Conservation (phyloP, 1,140 invertebrate genomes). For the Hypsibius dujardini region DNA sequence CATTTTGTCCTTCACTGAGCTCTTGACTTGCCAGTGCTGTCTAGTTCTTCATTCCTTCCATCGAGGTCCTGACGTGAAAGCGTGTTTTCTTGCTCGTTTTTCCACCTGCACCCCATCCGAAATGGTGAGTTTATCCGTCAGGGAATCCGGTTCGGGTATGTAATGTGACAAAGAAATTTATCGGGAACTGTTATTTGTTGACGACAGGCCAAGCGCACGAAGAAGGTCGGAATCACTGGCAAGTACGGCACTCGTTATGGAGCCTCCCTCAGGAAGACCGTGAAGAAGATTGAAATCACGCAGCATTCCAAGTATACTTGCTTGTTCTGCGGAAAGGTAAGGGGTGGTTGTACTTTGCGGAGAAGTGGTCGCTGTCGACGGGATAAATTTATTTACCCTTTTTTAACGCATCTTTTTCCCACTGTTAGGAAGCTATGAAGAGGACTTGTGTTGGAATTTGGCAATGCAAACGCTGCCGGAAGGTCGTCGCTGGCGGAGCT, state of each 20-base stretch:
- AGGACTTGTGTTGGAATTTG: conserved; percentile 92
- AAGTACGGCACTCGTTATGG: conserved; percentile 99
- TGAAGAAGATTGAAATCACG: conserved; percentile 99
- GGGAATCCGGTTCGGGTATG: neutral
- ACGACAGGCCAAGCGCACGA: conserved; percentile 91
- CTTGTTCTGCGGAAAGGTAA: conserved; percentile 96
- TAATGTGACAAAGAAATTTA: neutral
- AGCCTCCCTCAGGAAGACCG: conserved; percentile 97
- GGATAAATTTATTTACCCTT: no score
- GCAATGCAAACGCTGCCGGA: conserved; percentile 86
- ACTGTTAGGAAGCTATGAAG: conserved; percentile 82
- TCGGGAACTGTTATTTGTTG: neutral
- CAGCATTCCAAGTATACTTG: conserved; percentile 98
- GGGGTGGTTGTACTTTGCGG: conserved; percentile 20
- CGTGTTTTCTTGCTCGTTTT: neutral
- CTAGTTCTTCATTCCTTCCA: neutral
- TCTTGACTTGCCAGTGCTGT: neutral
- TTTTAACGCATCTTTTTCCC: conserved; percentile 16
- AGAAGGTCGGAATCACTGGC: conserved; percentile 99
- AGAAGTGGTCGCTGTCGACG: no score
- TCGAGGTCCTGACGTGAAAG: neutral
- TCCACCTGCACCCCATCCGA: neutral
- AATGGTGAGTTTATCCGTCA: neutral
- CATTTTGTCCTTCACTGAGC: no score
- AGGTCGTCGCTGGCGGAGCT: conserved; percentile 77